Conservation (phyloP, 2,797 vertebrate species). For the Telmatherina bonti region DNA sequence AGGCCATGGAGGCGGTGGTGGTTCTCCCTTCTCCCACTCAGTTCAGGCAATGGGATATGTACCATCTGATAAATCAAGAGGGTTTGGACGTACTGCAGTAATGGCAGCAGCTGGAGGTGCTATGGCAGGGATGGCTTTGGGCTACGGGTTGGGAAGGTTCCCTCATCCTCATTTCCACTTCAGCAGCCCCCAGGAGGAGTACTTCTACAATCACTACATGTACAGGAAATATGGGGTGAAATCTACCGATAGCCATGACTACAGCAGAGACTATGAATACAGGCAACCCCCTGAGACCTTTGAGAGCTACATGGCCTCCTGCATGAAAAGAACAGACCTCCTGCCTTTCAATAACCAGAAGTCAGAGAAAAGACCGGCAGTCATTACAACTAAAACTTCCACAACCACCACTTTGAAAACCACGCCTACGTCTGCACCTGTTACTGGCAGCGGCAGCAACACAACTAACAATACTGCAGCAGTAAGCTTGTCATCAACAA, state of each 20-base stretch:
- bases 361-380: background rate
- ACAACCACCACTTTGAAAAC: background rate
- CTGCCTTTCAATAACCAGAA: slow-evolving; percentile 18
- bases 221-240: slow-evolving; percentile 59
- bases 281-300: slow-evolving; percentile 42
- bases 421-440: background rate
- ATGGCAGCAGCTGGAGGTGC: slow-evolving; percentile 74
- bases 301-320: slow-evolving; percentile 66
- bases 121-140: slow-evolving; percentile 77
- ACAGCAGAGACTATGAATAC: slow-evolving; percentile 45
- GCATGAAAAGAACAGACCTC: slow-evolving; percentile 70
- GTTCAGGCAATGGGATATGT: slow-evolving; percentile 72
- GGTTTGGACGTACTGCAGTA: slow-evolving; percentile 69
- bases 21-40: slow-evolving; percentile 75
- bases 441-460: slow-evolving; percentile 19
- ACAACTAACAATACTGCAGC: slow-evolving; percentile 17
- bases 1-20: slow-evolving; percentile 41
- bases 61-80: slow-evolving; percentile 66
- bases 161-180: slow-evolving; percentile 70
- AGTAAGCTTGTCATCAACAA: background rate
- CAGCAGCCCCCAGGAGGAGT: slow-evolving; percentile 65
- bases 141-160: slow-evolving; percentile 79
- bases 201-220: slow-evolving; percentile 81
- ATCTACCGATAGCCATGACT: slow-evolving; percentile 52
- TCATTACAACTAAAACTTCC: background rate